Conservation (phyloP, 2,113 vertebrate genomes). For the Poeciliopsis occidentalis region DNA sequence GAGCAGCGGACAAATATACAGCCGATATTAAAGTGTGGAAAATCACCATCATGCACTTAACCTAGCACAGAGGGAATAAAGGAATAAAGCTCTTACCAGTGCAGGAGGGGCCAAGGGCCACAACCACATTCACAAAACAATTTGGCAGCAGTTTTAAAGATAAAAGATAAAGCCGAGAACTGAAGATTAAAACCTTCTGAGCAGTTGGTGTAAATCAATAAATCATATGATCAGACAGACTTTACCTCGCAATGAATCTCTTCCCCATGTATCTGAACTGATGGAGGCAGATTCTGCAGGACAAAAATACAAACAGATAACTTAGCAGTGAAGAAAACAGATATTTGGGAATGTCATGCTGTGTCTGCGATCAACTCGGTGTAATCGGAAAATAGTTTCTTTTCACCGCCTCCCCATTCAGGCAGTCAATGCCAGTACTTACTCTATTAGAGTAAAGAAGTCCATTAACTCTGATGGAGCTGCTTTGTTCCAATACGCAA, state of each 20-base stretch:
- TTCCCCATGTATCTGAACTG: slow-evolving; percentile 99
- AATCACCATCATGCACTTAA: slow-evolving; percentile 42
- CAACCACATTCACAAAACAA: slow-evolving; percentile 83
- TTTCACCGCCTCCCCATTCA: background rate
- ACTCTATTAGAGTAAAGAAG: slow-evolving; percentile 97
- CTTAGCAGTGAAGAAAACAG: no score
- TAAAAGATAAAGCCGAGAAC: slow-evolving; percentile 86
- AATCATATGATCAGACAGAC: background rate
- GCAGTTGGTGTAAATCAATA: background rate
- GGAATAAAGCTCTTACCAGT: slow-evolving; percentile 84
- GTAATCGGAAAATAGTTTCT: no score
- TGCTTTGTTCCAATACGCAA: slow-evolving; percentile 97
- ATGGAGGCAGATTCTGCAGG: slow-evolving; percentile 91
- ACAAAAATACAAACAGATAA: slow-evolving; percentile 1
- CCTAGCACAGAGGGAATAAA: slow-evolving; percentile 23
- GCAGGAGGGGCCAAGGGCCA: slow-evolving; percentile 78
- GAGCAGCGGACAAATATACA: background rate
- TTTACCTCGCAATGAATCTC: slow-evolving; percentile 95
- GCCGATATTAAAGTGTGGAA: background rate
- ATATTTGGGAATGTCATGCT: background rate
- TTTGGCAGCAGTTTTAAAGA: slow-evolving; percentile 88
- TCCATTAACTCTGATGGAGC: slow-evolving; percentile 92
- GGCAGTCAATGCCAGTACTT: slow-evolving; percentile 66
- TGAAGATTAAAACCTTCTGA: slow-evolving; percentile 78
- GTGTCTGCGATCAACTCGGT: background rate